A percentile compares a stretch with the other conserved stretches of the same genome.
Conservation (phyloP, 1,140 invertebrate species). For the Leptinotarsa lineolata region DNA sequence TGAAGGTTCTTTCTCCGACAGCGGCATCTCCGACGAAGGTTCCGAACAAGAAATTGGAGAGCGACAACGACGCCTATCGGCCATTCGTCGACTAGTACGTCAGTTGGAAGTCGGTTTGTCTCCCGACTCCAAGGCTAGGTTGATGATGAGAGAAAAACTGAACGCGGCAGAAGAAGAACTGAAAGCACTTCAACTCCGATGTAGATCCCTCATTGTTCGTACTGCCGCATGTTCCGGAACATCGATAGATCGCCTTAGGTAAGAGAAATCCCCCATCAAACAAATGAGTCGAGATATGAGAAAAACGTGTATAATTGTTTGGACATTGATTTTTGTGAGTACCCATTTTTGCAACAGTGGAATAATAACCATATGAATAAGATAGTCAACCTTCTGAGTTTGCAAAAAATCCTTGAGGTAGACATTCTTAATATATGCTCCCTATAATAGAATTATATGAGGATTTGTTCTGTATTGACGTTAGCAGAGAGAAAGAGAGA, state of each 20-base stretch:
- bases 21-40: slow-evolving; percentile 76
- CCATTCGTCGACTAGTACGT: slow-evolving; percentile 67
- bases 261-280: neutral
- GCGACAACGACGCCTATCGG: slow-evolving; percentile 70
- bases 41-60: slow-evolving; percentile 75
- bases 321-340: no score
- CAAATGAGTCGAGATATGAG: no score
- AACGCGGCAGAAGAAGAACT: slow-evolving; percentile 80
- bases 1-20: slow-evolving; percentile 71
- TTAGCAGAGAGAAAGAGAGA: no score
- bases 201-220: slow-evolving; percentile 72
- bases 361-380: no score
- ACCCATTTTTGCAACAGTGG: no score
- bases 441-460: no score
- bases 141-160: slow-evolving; percentile 68
- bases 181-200: slow-evolving; percentile 75
- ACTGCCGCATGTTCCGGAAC: slow-evolving; percentile 61
- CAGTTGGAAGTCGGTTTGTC: slow-evolving; percentile 69
- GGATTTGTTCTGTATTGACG: no score
- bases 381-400: no score
- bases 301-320: no score
- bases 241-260: slow-evolving; percentile 34
- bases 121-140: slow-evolving; percentile 67
- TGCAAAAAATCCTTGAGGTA: no score
- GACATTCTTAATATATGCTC: no score